Base-by-base conservation (phyloP, 2,888 invertebrate genomes). In the Drosophila robusta region DNA sequence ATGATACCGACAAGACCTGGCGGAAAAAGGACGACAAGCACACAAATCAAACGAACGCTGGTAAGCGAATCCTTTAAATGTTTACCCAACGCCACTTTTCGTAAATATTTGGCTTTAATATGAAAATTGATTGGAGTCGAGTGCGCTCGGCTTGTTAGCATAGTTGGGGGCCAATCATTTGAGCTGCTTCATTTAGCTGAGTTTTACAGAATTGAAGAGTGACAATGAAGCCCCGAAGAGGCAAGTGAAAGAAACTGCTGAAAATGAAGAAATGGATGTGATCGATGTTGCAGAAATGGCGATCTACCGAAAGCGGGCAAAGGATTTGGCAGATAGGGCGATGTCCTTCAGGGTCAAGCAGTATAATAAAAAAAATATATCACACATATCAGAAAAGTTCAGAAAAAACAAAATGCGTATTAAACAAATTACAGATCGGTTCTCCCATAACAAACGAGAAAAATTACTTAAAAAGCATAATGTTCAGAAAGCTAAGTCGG, bases 91-190 rank as follows among this genome's bases (percentile, higher is more conserved):
- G 8, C 9, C 12, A 61, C n/a, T 55, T 62, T 39, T 63, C 29
- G 56, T 11, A 82, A 76, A 85, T 85, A 80, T 75, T 86, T 77
- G 63, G 24, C 34, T 64, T 79, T 56, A 71, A 74, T 74, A 49
- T 46, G 44, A 46, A 65, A 82, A 64, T 63, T 65, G 54, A 70
- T 69, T 56, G 66, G 56, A 49, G 54, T 50, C 42, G 47, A 49
- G 41, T 18, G 49, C 16, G 49, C 14, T 26, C n/a, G 42, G 34
- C 50, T 45, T 60, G 32, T 62, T 49, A 51, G 62, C 60, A 26
- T 54, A 34, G 39, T 34, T 12, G 50, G 44, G 41, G 46, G 24
- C 34, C 12, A 39, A 39, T 42, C 14, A 39, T 29, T 51, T 41
- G 36, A 55, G 54, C 14, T 45, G 26, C 32, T 39, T 44, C 9